phyloP scores from a whole-genome alignment of 2,888 invertebrate species.

The Ophion ellenae region DNA sequence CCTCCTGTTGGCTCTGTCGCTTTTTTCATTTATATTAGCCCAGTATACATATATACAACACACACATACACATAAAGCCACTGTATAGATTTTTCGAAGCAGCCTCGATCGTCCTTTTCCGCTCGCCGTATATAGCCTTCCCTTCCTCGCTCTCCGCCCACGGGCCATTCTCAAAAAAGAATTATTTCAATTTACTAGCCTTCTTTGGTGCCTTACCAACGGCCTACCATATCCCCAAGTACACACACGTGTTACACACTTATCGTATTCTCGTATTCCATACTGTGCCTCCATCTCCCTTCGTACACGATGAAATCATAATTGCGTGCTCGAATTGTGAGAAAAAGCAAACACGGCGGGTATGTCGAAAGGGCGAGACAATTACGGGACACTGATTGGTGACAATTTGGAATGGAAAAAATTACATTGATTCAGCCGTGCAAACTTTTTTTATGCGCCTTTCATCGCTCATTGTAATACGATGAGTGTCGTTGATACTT shows the following conservation, averaged over 20 bases:
- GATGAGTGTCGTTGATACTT: too few species aligned
- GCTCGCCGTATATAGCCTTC: slow-evolving; percentile 56
- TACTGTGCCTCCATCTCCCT: background rate
- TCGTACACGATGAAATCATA: too few species aligned
- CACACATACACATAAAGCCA: background rate
- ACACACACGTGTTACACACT: slow-evolving; percentile 4
- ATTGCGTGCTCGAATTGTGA: too few species aligned
- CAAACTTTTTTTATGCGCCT: too few species aligned
- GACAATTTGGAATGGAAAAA: too few species aligned
- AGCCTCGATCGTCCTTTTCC: slow-evolving; percentile 57
- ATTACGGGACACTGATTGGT: too few species aligned
- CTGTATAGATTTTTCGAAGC: slow-evolving; percentile 4
- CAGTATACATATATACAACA: background rate
- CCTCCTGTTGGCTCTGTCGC: slow-evolving; percentile 67
- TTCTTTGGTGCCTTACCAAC: slow-evolving; percentile 37
- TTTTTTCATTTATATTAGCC: slow-evolving; percentile 31
- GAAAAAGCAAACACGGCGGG: background rate
- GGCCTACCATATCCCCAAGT: slow-evolving; percentile 18
- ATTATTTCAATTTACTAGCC: slow-evolving; percentile 82
- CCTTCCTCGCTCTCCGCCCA: slow-evolving; percentile 65
- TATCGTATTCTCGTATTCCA: background rate
- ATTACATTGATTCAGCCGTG: too few species aligned
- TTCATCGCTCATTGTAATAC: too few species aligned
- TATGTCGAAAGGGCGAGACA: too few species aligned
- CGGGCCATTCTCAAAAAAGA: slow-evolving; percentile 73